phyloP scores from a whole-genome alignment of 2,797 vertebrate species.

The Prionace glauca region DNA sequence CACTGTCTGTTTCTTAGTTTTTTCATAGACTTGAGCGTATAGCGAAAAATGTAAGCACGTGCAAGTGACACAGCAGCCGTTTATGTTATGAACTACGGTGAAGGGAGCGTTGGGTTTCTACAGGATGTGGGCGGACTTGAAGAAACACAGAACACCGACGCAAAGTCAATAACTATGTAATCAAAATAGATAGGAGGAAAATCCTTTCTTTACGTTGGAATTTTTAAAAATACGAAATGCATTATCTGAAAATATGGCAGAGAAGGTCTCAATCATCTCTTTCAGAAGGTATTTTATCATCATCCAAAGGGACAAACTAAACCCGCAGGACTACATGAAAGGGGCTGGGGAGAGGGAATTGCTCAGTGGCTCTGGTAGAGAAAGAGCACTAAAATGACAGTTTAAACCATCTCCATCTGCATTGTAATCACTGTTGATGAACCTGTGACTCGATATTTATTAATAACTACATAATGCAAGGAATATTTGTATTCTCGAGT shows the following conservation, averaged over 20 bases:
- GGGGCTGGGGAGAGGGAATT: background rate
- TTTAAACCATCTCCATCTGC: background rate
- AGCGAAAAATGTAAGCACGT: too few relatives aligned
- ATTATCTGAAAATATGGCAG: background rate
- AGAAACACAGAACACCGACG: too few relatives aligned
- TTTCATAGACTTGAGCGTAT: too few relatives aligned
- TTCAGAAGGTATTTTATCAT: too few relatives aligned
- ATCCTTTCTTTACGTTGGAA: background rate
- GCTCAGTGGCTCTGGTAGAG: background rate
- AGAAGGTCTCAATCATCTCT: too few relatives aligned
- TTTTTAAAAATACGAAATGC: background rate
- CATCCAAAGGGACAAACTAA: too few relatives aligned
- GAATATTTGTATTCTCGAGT: background rate
- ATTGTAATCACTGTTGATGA: background rate
- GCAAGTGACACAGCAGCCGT: too few relatives aligned
- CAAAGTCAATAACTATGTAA: background rate
- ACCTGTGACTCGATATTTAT: background rate
- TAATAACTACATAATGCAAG: background rate
- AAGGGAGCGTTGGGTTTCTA: too few relatives aligned
- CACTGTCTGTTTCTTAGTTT: too few relatives aligned
- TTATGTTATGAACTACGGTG: too few relatives aligned
- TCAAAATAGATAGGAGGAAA: background rate
- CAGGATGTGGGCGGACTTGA: too few relatives aligned
- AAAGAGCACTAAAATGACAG: background rate
- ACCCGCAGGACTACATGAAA: background rate